Conservation (phyloP, 2,113 vertebrate species). For the Pteronura brasiliensis region DNA sequence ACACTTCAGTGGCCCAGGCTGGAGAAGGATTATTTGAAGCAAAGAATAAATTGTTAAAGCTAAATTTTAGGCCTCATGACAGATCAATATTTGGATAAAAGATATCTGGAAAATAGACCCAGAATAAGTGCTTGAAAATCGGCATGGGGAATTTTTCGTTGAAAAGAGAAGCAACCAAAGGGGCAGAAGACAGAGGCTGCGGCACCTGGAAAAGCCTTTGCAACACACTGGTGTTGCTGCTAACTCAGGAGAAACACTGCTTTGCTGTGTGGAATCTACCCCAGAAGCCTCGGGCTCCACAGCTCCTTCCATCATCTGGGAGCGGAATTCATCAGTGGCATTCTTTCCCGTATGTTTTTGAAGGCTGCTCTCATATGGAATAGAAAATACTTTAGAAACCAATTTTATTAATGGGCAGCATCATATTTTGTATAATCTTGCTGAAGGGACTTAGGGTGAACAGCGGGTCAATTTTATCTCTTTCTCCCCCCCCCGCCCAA, state of each 20-base stretch:
- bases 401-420: background rate
- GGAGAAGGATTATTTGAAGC: background rate
- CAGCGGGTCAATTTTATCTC: background rate
- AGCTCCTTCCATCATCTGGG: background rate
- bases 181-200: background rate
- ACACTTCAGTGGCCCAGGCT: background rate
- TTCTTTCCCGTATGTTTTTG: background rate
- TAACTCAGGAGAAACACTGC: background rate
- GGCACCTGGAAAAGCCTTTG: background rate
- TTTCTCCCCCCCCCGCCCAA: background rate
- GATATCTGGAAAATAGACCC: background rate
- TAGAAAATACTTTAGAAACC: constrained; percentile 15
- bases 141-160: background rate
- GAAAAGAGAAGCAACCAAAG: background rate
- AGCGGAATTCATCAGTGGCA: background rate
- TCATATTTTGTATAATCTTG: constrained; percentile 28
- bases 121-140: background rate
- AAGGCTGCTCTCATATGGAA: background rate
- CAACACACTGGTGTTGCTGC: background rate
- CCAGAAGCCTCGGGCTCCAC: background rate
- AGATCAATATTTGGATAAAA: background rate
- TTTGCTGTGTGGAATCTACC: background rate
- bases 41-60: background rate
- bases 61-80: background rate
- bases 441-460: background rate